Evolutionary conservation across 2,888 invertebrate genomes (phyloP).

Genomic region (Bembecia ichneumoniformis): DNA sequence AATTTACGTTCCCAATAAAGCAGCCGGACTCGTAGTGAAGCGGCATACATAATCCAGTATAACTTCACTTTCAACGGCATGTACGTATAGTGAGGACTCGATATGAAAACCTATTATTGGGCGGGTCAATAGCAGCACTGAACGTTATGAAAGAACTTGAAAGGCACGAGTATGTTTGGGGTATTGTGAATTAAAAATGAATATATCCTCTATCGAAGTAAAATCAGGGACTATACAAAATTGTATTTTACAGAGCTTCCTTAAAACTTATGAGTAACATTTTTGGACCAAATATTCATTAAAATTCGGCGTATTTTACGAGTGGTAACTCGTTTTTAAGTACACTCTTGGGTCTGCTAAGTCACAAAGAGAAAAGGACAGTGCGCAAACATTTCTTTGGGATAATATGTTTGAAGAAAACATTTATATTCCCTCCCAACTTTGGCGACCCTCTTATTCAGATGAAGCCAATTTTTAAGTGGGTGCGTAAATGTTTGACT

Average conservation of each 20-base stretch:
- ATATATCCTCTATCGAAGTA: too few species aligned
- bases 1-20: slow-evolving; percentile 12
- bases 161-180: not conserved
- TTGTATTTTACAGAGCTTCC: too few species aligned
- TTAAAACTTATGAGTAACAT: too few species aligned
- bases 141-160: not conserved
- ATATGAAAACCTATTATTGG: not conserved
- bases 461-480: not conserved
- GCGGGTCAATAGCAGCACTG: not conserved
- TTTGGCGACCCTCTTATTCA: not conserved
- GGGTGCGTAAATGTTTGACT: not conserved
- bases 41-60: not conserved
- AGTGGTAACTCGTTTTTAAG: too few species aligned
- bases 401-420: not conserved
- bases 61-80: not conserved
- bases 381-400: not conserved
- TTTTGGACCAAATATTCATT: too few species aligned
- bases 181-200: too few species aligned
- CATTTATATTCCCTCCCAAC: not conserved
- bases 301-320: too few species aligned
- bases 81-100: not conserved
- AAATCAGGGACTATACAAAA: too few species aligned
- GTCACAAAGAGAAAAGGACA: not conserved
- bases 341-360: too few species aligned
- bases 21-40: not conserved